Evolutionary conservation across 2,113 vertebrate species (phyloP), one percentile per base, ranked within the genome.

Genomic region (Cranoglanis bouderius): DNA sequence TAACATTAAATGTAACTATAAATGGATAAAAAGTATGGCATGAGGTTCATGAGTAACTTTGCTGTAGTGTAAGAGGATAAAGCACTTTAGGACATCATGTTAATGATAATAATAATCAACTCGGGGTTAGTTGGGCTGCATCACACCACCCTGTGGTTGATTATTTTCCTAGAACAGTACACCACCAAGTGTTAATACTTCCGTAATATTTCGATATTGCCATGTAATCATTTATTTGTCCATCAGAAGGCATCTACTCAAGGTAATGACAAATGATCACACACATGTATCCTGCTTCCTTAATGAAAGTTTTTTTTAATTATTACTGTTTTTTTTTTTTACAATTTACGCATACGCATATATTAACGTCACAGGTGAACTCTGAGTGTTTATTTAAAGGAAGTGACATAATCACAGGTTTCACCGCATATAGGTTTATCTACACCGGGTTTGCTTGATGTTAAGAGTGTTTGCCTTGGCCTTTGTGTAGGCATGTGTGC

Each of bases 401-500:
- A 40, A 35, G 32, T 70, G 19, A 74, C 21, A 74, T 43, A 19
- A 43, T 74, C 21, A 77, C 40, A 16, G 16, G 12, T 65, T 65
- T 70, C 43, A n/a, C 6, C 0, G 19, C 7, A 32, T 35, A 13
- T 38, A 46, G 19, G 1, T 59, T 82, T 38, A 57, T 82, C 51
- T 24, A 55, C 61, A 70, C 18, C 29, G 6, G 19, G 19, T 40
- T 35, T 35, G n/a, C n/a, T n/a, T n/a, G n/a, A n/a, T n/a, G n/a
- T n/a, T n/a, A n/a, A n/a, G n/a, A n/a, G n/a, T n/a, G 75, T 40
- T 16, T 35, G 74, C 32, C 65, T 67, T 35, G 81, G 43, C 70
- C 43, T 38, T 63, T 87, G 82, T 88, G 38, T 32, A 74, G 86
- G 82, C 86, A 82, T 84, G 49, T 78, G 82, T 59, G 86, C 46